phyloP scores from a whole-genome alignment of 2,113 vertebrate species.

The Thymallus thymallus region DNA sequence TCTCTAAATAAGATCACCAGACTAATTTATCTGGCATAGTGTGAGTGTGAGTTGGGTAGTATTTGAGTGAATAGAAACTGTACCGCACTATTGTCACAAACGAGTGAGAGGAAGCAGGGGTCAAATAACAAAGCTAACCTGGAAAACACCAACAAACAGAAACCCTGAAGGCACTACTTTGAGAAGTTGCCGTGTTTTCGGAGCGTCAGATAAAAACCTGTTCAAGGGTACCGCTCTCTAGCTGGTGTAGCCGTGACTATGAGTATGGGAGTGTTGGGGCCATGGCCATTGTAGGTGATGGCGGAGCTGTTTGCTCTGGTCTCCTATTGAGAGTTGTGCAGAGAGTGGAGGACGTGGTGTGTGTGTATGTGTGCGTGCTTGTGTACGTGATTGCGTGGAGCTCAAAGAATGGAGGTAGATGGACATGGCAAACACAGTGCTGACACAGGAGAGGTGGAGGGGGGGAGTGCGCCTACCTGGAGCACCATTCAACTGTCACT shows the following conservation, averaged over 20 bases:
- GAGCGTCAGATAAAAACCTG: no score
- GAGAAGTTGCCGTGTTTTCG: no score
- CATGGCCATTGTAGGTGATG: background rate
- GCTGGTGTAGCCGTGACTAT: background rate
- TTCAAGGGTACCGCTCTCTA: background rate
- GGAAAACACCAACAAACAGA: no score
- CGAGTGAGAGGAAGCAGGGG: no score
- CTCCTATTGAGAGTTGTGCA: background rate
- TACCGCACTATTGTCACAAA: no score
- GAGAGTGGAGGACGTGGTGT: slow-evolving; percentile 13
- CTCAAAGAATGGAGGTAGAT: background rate
- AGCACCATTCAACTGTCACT: slow-evolving; percentile 39
- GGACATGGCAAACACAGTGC: background rate
- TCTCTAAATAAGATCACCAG: background rate
- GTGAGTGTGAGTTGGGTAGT: no score
- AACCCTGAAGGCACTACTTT: no score
- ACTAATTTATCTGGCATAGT: no score
- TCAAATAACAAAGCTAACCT: no score
- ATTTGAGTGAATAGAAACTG: no score
- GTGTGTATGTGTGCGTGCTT: background rate
- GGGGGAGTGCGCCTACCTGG: background rate
- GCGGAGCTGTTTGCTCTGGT: background rate
- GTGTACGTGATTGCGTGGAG: slow-evolving; percentile 15
- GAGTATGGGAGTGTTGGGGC: background rate
- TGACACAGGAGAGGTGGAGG: background rate